Evolutionary conservation across 1,140 invertebrate genomes (phyloP), one percentile per base, ranked within the genome.

Genomic region (Tenebrio molitor): DNA sequence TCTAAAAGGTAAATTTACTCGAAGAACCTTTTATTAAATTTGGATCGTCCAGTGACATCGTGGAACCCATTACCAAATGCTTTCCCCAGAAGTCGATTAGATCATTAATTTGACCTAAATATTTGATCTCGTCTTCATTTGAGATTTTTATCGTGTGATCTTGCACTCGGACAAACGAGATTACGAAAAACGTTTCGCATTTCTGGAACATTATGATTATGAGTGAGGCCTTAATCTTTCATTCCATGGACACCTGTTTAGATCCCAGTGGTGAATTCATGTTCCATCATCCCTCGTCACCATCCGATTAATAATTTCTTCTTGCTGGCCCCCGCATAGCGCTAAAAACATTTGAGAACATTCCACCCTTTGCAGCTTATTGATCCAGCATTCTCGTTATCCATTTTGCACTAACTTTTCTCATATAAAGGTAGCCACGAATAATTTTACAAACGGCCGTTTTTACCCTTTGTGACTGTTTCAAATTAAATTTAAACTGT

Each of bases 251-350:
- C 50, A 58, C 50, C 50, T 58, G 50, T 58, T 58, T 29, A 33
- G 23, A 58, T 58, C 50, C 21, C 50, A 58, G 50, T 58, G 50
- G 50, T 25, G 50, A 29, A 58, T 58, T 58, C 23, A 25, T 58
- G 50, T 58, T 58, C 23, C 50, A 58, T 58, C 50, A 58, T 58
- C 50, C 46, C 50, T 58, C 50, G 50, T 58, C 50, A 58, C 23
- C 50, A 29, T 29, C 50, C 50, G 50, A 58, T 58, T 58, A 58
- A 58, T 58, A 58, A 58, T 58, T 58, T 58, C 50, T 58, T 58
- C 21, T 10, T 58, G 50, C 29, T 15, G 14, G 50, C 50, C 46
- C 46, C 12, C 36, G n/a, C 36, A 39, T 12, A 39, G 46, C 46
- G 16, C 46, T 53, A 53, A 53, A 53, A 53, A 53, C 46, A 53